Evolutionary conservation across 2,888 invertebrate genomes (phyloP).

Genomic region (Philaethria dido): DNA sequence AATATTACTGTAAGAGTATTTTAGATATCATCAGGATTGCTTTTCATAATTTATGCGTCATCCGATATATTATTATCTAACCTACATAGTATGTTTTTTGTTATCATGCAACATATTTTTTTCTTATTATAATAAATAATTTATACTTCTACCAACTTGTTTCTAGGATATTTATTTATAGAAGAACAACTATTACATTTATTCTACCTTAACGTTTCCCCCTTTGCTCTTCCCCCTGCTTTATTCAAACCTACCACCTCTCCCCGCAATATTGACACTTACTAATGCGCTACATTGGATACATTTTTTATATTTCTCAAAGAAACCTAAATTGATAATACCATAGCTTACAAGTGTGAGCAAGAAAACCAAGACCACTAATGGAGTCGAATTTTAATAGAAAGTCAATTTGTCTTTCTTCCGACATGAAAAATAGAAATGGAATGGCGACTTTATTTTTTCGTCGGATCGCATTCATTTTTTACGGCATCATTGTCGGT

Average conservation of each 20-base stretch:
- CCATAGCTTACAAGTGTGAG: background rate
- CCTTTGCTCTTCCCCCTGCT: background rate
- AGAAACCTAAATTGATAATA: background rate
- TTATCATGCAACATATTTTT: too few relatives aligned
- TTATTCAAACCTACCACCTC: background rate
- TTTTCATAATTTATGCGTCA: background rate
- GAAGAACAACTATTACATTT: too few relatives aligned
- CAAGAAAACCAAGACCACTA: constrained; percentile 6
- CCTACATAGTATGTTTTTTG: too few relatives aligned
- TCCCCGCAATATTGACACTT: background rate
- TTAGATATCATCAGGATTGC: background rate
- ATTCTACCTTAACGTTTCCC: too few relatives aligned
- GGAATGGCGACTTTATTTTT: constrained; percentile 29
- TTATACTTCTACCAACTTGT: too few relatives aligned
- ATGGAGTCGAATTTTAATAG: constrained; percentile 28
- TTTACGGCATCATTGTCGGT: constrained; percentile 53
- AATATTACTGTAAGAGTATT: background rate
- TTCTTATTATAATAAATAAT: too few relatives aligned
- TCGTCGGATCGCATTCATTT: constrained; percentile 58
- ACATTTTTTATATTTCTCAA: background rate
- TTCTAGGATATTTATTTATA: too few relatives aligned
- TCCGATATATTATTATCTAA: background rate
- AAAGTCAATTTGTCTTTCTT: constrained; percentile 34
- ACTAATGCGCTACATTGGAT: background rate
- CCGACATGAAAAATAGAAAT: constrained; percentile 33